Conservation (phyloP, 1,140 invertebrate genomes). For the Caerostris darwini region DNA sequence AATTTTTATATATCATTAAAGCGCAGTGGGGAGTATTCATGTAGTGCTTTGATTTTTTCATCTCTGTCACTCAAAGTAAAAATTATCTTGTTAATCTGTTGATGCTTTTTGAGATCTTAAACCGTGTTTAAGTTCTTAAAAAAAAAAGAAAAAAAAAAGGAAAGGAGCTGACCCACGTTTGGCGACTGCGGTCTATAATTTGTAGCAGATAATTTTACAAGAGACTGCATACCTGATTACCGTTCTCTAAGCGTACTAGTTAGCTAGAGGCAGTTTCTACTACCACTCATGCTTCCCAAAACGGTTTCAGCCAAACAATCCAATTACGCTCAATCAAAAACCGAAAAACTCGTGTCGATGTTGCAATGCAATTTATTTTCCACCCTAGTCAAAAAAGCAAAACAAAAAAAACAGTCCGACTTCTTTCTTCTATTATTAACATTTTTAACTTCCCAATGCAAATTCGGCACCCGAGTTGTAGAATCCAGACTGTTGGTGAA, state of each 20-base stretch:
- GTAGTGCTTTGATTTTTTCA: no score
- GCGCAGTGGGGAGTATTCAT: no score
- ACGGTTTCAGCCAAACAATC: not conserved
- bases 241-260: not conserved
- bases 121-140: not conserved
- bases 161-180: not conserved
- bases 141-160: not conserved
- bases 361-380: slow-evolving; percentile 10
- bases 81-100: not conserved
- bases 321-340: slow-evolving; percentile 31
- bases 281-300: not conserved
- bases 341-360: slow-evolving; percentile 16
- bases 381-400: not conserved
- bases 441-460: not conserved
- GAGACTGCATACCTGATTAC: not conserved
- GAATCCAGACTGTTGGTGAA: not conserved
- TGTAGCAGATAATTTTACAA: slow-evolving; percentile 20
- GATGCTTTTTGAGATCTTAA: not conserved
- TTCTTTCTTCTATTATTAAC: slow-evolving; percentile 12
- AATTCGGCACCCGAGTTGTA: not conserved
- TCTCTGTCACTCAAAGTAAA: not conserved
- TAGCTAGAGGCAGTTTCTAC: not conserved
- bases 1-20: no score
- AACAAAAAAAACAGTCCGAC: not conserved
- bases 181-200: slow-evolving; percentile 1